Evolutionary conservation across 2,888 invertebrate species (phyloP).

Genomic region (Augochlorella aurata): DNA sequence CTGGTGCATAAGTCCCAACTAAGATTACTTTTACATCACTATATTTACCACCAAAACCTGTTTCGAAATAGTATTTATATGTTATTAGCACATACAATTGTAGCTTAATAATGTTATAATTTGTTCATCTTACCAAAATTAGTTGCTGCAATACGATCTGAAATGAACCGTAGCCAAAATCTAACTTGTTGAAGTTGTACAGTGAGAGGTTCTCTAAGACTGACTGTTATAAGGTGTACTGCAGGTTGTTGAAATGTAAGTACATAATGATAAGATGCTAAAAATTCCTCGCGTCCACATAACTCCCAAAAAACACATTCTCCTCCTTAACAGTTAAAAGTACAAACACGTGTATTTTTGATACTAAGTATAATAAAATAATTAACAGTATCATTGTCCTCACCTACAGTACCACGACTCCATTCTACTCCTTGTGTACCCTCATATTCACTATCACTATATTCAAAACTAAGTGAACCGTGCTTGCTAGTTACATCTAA

Average conservation of each 20-base stretch:
- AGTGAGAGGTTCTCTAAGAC: slow-evolving; percentile 86
- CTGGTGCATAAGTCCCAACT: slow-evolving; percentile 80
- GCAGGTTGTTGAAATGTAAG: slow-evolving; percentile 83
- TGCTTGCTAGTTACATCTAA: slow-evolving; percentile 85
- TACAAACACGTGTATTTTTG: slow-evolving; percentile 16
- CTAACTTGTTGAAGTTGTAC: slow-evolving; percentile 87
- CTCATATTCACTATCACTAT: slow-evolving; percentile 80
- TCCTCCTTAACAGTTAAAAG: slow-evolving; percentile 79
- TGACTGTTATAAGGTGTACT: slow-evolving; percentile 87
- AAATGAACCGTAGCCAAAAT: slow-evolving; percentile 90
- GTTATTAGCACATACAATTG: slow-evolving; percentile 23
- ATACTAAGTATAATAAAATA: slow-evolving; percentile 23
- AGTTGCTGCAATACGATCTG: slow-evolving; percentile 86
- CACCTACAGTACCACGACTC: slow-evolving; percentile 78
- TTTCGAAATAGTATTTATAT: slow-evolving; percentile 26
- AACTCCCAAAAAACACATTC: slow-evolving; percentile 87
- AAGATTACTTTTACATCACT: slow-evolving; percentile 78
- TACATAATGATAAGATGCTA: slow-evolving; percentile 88
- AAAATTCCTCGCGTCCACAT: slow-evolving; percentile 89
- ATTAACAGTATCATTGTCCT: slow-evolving; percentile 45
- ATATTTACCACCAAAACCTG: slow-evolving; percentile 79
- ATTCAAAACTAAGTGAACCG: slow-evolving; percentile 85
- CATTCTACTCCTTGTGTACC: slow-evolving; percentile 80
- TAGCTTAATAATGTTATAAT: neutral
- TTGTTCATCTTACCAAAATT: slow-evolving; percentile 83